Percentiles rank a stretch among this genome's conserved stretches.
These are phyloP conservation scores for Thaleichthys pacificus DNA, from an alignment of 2,797 vertebrate genomes.

Conservation along the genomic window DNA sequence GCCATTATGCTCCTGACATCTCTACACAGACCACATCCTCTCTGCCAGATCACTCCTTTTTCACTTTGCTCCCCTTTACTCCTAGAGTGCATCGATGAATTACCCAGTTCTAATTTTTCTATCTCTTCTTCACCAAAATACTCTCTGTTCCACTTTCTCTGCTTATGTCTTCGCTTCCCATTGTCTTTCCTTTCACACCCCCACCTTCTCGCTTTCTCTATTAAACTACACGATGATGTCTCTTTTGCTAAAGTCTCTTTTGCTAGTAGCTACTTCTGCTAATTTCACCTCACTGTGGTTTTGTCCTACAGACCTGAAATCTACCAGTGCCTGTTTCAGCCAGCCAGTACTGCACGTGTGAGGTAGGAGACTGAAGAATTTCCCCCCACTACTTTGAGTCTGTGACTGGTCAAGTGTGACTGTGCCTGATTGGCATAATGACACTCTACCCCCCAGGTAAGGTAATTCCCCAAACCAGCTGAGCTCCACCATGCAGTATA, in stretches of 20 bases:
- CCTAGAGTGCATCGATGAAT: constrained; percentile 27
- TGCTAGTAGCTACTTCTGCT: background rate
- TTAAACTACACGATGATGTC: background rate
- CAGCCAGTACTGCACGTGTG: constrained; percentile 7
- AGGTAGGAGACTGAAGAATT: constrained; percentile 60
- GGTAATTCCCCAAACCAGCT: constrained; percentile 65
- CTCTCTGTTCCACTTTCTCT: constrained; percentile 13
- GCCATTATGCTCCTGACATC: constrained; percentile 77
- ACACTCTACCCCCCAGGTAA: constrained; percentile 64
- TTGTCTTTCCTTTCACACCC: background rate
- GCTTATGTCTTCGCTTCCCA: constrained; percentile 14
- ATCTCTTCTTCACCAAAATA: constrained; percentile 18
- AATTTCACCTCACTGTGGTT: background rate
- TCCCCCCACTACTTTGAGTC: constrained; percentile 50
- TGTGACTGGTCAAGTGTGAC: constrained; percentile 63
- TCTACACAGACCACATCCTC: constrained; percentile 70
- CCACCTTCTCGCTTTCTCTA: background rate
- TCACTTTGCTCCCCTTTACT: background rate
- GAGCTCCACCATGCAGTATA: constrained; percentile 26
- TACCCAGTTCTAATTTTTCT: constrained; percentile 12
- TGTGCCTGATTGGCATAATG: constrained; percentile 71
- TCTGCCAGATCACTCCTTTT: background rate
- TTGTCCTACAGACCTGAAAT: background rate
- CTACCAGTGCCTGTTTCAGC: too few relatives aligned
- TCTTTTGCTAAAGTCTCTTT: too few relatives aligned